Base-by-base conservation (phyloP, 2,113 vertebrate species). In the Ammodytes dubius region DNA sequence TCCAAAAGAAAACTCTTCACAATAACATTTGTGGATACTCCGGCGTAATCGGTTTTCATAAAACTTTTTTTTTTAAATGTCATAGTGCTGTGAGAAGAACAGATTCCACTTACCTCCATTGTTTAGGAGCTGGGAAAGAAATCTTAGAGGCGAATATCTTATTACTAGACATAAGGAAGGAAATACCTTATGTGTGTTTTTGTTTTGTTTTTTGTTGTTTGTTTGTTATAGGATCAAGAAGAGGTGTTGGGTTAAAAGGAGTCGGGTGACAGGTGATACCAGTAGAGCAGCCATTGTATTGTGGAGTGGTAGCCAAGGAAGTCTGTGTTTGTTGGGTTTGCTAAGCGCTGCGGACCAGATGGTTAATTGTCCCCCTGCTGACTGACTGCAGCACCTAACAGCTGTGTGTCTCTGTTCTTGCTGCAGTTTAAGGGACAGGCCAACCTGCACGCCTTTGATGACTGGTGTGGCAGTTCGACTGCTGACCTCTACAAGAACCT, bases 381-480 rank as follows among this genome's bases (percentile, higher is more conserved):
- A 42, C 45, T 52, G n/a, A 59, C 64, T 54, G 35, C 40, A 59
- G 57, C 39, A 79, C 37, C 27, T 75, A 74, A 65, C 66, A 46
- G 58, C 6, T 2, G 6, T 19, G 14, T 58, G 8, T 56, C 42
- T 60, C 63, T 66, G 4, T 54, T 82, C 58, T 53, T 27, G 14
- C 56, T 79, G 67, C 86, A 99, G 98, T 97, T 96, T 84, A 94
- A 85, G 79, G 98, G 98, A 50, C 94, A 77, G 10, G 98, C 93
- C 83, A 99, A 99, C 84, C 95, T 99, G 79, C 98, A 99, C 0
- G 95, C 97, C 45, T 99, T 99, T 78, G 98, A 99, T 73, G 98
- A 99, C 92, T 99, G 98, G 98, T 99, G 98, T 1, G 98, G 98
- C 52, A 83, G 94, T 58, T 97, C 97, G 54, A 83, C 91, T 5